Evolutionary conservation across 2,113 vertebrate species (phyloP).

Genomic region (Lagopus muta): DNA sequence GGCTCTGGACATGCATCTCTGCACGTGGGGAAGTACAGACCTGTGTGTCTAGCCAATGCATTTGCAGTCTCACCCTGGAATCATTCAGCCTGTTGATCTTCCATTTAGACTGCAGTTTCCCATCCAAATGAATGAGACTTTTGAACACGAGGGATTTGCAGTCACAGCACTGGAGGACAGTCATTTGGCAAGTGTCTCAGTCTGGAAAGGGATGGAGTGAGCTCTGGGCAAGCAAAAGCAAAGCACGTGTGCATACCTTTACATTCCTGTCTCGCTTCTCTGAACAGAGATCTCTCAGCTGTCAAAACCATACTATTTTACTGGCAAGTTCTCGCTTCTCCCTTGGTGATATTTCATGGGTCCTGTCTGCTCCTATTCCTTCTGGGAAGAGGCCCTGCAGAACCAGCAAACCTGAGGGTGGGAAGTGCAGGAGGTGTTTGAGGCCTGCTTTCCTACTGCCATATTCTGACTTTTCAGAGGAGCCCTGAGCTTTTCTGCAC

Average conservation of each 20-base stretch:
- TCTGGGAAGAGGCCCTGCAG: accelerated
- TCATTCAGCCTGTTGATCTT: not conserved
- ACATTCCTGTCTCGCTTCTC: not conserved
- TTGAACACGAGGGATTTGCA: not conserved
- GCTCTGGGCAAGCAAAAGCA: not conserved
- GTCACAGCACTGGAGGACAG: not conserved
- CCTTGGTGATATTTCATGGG: not conserved
- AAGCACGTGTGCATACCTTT: accelerated
- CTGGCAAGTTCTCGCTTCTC: not conserved
- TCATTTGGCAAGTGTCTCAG: not conserved
- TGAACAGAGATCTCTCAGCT: not conserved
- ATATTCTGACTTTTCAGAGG: not conserved
- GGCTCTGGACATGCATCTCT: not conserved
- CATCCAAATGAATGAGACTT: not conserved
- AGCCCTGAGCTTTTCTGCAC: not conserved
- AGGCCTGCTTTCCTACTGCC: not conserved
- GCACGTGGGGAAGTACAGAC: not conserved
- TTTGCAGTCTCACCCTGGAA: slow-evolving; percentile 13
- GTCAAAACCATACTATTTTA: not conserved
- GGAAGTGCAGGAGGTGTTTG: not conserved
- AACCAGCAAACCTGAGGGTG: not conserved
- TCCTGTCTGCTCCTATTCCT: not conserved
- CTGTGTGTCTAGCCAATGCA: not conserved
- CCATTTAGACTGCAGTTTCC: not conserved
- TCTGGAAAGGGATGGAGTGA: not conserved